Base-by-base conservation (phyloP, 1,140 invertebrate genomes). In the Dendrolimus punctatus region DNA sequence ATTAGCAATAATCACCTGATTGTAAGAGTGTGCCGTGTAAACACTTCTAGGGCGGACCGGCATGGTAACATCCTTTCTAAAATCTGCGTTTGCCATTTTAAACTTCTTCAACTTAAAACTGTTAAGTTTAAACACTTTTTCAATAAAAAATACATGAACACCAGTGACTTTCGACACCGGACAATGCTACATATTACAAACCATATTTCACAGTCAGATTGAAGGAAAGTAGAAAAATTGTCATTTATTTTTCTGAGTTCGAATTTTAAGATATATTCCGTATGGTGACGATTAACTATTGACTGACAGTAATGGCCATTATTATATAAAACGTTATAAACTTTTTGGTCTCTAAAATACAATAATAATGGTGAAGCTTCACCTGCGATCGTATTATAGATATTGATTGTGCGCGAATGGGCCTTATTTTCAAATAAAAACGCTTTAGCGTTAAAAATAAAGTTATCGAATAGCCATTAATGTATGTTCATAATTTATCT, bases 1-100 rank as follows among this genome's bases (percentile, higher is more conserved):
- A 10, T 49, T 40, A 64, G n/a, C n/a, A 8, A 7, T 45, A 6
- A 45, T 45, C 5, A 86, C 85, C 76, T 86, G 83, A 62, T 81
- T 85, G 58, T 85, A 86, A 43, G 83, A 85, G 71, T 86, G 85
- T 48, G 85, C 82, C 39, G 85, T 87, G 58, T 87, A 87, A 8
- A 87, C 76, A 73, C 83, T 87, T 46, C 83, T 75, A 6, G 83
- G 83, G 43, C 83, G 79, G 10, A 87, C 80, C 39, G 83, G 79
- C 68, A 86, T 80, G 52, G 64, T 66, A 51, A 72, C 72, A 52
- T 86, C 79, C 62, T 85, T 84, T 64, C 82, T 72, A 75, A 80
- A 85, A 62, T 86, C 83, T 71, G 80, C 62, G 62, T 68, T 84
- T 67, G 81, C 79, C 82, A 87, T 85, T 74, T 59, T 73, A 68